Evolutionary conservation across 2,113 vertebrate genomes (phyloP), one percentile per base, ranked within the genome.

Genomic region (Chaenogobius annularis): DNA sequence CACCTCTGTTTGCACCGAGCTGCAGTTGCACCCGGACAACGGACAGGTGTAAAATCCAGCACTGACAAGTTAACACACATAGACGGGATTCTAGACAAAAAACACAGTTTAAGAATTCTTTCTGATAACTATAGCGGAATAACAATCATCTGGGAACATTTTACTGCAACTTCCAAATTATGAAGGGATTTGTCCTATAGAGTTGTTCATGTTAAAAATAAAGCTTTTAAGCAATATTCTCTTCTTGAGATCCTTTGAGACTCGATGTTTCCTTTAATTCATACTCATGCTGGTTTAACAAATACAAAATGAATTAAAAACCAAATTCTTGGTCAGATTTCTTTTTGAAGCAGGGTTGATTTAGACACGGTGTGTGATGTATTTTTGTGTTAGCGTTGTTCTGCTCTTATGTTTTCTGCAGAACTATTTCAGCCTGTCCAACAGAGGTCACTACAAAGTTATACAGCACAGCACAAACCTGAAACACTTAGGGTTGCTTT

Each of bases 401-500:
- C 14, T 31, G 6, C 13, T 31, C 23, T 26, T 7, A 59, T 26
- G 26, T 17, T 61, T 35, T 61, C 1, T 35, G 31, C 40, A 63
- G 35, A 43, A n/a, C 12, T 61, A 31, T 77, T 58, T 54, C 43
- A 70, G 26, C 64, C 58, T 72, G 72, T 72, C 76, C 76, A 73
- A 78, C 40, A 82, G 75, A 83, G 81, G 84, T 85, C 84, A 83
- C 44, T 67, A 66, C 81, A 87, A 88, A 87, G 83, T 85, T 75
- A 80, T 47, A 35, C 61, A 78, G 75, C 52, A 66, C 2, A 55
- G 69, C 23, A 56, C 67, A 11, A 14, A 67, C 61, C 54, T 56
- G 69, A 80, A 50, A 26, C 65, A 58, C 58, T 64, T 19, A 47
- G 15, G 69, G 15, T 68, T 72, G 31, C 63, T 20, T 43, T 63